Evolutionary conservation across 1,140 invertebrate genomes (phyloP), one percentile per base, ranked within the genome.

Genomic region (Sitophilus oryzae): DNA sequence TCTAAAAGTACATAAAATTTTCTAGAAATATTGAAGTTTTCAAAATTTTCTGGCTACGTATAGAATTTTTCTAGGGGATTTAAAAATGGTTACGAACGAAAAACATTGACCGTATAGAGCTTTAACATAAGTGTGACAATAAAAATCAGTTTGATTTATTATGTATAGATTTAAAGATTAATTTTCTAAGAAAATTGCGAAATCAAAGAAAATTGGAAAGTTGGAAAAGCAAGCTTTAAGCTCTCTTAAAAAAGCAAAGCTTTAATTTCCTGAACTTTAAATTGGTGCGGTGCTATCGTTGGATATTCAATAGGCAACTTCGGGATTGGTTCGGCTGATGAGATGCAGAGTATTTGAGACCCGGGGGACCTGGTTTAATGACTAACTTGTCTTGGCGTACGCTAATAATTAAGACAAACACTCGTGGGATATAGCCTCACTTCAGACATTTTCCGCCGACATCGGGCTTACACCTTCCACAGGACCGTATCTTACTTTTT

Each of bases 381-480:
- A 69, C 60, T 69, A 64, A 65, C 67, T 66, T 69, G 66, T 69
- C 67, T 67, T 59, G 61, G 52, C 58, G 61, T 57, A 58, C 55
- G 61, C 61, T 59, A 66, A 69, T 69, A 69, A 69, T 69, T 69
- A 69, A 69, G 67, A 69, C 66, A 69, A 66, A 69, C 67, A 69
- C 67, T 66, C 67, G 58, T 67, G 67, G 67, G 67, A 68, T 59
- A 57, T 57, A 57, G 34, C 48, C 48, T 57, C 43, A 57, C 55
- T 57, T 57, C 55, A 57, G 55, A 57, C 49, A 21, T 51, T 50
- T 56, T 57, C 52, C 34, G 25, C 45, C 47, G 43, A 51, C 55
- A 52, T 46, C 55, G 23, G 41, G 51, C 55, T 52, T 46, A 42
- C 30, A 52, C 49, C 49, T 52, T 16, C 30, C 8, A 34, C 49